Conservation (phyloP, 1,140 invertebrate genomes). For the Leptinotarsa undecemlineata region DNA sequence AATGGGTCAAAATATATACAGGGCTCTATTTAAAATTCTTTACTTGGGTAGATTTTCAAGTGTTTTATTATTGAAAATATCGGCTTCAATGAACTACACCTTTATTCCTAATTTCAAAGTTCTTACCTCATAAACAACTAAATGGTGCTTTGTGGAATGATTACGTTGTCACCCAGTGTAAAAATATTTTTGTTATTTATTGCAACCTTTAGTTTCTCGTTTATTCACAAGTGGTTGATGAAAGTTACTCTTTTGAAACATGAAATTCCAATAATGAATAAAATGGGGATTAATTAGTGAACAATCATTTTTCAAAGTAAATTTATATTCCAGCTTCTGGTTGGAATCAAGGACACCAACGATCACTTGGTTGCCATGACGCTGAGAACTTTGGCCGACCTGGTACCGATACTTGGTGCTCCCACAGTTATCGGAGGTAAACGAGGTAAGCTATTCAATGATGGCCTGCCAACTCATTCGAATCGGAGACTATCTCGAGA, state of each 20-base stretch:
- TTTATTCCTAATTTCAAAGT: too few species aligned
- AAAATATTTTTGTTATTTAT: too few species aligned
- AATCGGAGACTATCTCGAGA: conserved; percentile 41
- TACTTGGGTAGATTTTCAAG: too few species aligned
- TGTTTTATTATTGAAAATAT: too few species aligned
- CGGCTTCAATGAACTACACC: too few species aligned
- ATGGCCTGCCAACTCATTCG: conserved; percentile 69
- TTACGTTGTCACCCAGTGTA: too few species aligned
- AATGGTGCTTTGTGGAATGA: too few species aligned
- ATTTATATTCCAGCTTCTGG: conserved; percentile 64
- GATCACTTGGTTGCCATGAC: conserved; percentile 79
- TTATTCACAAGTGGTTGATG: background rate
- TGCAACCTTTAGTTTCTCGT: too few species aligned
- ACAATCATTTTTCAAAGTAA: too few species aligned
- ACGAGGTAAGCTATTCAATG: conserved; percentile 77
- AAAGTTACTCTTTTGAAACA: background rate
- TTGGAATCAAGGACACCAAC: conserved; percentile 81
- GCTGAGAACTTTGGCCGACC: conserved; percentile 74
- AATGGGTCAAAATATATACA: too few species aligned
- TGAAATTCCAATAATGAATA: background rate
- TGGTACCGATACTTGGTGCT: conserved; percentile 81
- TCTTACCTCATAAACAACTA: too few species aligned
- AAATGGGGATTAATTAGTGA: background rate
- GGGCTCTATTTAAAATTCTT: too few species aligned
- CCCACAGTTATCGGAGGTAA: conserved; percentile 79